Conservation (phyloP, 1,140 invertebrate genomes). For the Hylaeus volcanicus region DNA sequence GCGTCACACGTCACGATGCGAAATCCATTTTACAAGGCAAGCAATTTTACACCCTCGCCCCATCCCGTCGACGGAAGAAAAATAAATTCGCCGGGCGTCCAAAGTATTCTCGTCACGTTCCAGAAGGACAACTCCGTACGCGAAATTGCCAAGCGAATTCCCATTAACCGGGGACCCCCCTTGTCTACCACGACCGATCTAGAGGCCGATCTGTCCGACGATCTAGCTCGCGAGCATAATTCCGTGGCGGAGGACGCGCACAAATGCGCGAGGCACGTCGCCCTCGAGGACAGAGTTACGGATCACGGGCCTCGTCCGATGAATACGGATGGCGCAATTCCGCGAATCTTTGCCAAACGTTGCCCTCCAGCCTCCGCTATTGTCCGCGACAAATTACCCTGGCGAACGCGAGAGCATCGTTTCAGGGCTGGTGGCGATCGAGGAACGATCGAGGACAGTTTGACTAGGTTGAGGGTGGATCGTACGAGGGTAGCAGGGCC, state of each 20-base stretch:
- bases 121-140: slow-evolving; percentile 45
- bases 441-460: background rate
- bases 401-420: slow-evolving; percentile 36
- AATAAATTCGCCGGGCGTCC: slow-evolving; percentile 10
- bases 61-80: background rate
- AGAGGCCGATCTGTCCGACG: slow-evolving; percentile 41
- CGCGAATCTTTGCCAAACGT: background rate
- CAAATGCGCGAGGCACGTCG: background rate
- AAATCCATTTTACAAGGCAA: slow-evolving; percentile 27
- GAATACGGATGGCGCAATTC: slow-evolving; percentile 54
- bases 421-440: background rate
- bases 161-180: slow-evolving; percentile 39
- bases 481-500: background rate
- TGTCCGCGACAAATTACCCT: slow-evolving; percentile 29
- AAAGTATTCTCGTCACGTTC: slow-evolving; percentile 55
- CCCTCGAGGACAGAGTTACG: slow-evolving; percentile 9
- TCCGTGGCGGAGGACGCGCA: background rate
- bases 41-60: slow-evolving; percentile 17
- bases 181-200: slow-evolving; percentile 42
- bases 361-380: background rate
- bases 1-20: slow-evolving; percentile 9
- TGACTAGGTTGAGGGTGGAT: background rate
- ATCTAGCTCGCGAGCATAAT: slow-evolving; percentile 55
- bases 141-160: slow-evolving; percentile 58
- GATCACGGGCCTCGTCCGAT: slow-evolving; percentile 15